Conservation (phyloP, 2,113 vertebrate genomes). For the Erinaceus europaeus region DNA sequence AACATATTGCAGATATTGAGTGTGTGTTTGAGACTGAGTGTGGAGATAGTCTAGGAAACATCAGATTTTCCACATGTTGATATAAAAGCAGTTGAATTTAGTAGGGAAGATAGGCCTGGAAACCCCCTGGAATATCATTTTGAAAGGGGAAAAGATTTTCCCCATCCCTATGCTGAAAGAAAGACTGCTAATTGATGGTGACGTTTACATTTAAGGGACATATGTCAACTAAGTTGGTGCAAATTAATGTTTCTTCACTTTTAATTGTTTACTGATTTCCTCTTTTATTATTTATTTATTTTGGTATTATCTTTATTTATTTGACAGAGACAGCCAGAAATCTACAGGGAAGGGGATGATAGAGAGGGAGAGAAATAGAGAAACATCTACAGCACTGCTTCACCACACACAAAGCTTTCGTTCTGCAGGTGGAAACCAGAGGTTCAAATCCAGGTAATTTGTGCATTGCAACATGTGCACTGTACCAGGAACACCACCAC, state of each 20-base stretch:
- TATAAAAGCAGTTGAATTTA: conserved; percentile 10
- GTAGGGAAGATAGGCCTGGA: background rate
- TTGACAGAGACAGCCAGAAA: background rate
- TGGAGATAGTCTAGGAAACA: background rate
- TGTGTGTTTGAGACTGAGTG: background rate
- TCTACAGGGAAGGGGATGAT: no score
- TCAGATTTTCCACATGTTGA: background rate
- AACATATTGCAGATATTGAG: background rate
- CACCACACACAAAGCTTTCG: no score
- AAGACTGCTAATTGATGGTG: background rate
- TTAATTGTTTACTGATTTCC: background rate
- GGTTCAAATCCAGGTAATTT: no score
- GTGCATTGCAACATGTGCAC: no score
- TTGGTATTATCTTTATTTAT: background rate
- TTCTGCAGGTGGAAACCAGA: no score
- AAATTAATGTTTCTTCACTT: background rate
- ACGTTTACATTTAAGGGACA: background rate
- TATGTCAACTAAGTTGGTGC: background rate
- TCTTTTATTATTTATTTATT: background rate
- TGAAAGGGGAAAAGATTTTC: conserved; percentile 26
- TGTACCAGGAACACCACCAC: no score
- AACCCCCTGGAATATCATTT: conserved; percentile 42
- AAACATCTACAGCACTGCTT: no score
- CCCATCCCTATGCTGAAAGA: background rate
- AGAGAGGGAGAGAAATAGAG: no score